These are phyloP conservation scores for Sebastiscus albofasciatus DNA, from an alignment of 2,797 vertebrate species.

Conservation along the genomic window DNA sequence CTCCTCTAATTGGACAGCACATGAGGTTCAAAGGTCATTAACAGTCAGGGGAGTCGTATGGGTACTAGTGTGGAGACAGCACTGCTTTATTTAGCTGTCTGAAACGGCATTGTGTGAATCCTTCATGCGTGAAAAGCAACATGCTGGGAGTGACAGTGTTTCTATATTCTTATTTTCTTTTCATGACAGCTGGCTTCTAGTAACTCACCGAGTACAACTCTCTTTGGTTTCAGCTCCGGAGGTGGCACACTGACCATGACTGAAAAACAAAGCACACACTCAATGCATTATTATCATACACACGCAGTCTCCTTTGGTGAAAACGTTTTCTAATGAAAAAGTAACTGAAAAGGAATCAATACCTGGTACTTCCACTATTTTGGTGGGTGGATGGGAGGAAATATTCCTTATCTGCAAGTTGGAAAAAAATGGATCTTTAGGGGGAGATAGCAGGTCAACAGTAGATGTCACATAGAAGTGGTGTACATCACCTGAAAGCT, in stretches of 20 bases:
- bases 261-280: slow-evolving; percentile 36
- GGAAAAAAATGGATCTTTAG: neutral
- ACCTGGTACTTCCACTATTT: slow-evolving; percentile 77
- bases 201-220: slow-evolving; percentile 73
- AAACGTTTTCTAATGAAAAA: neutral
- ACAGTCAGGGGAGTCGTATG: slow-evolving; percentile 20
- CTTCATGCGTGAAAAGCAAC: slow-evolving; percentile 34
- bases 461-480: too few relatives aligned
- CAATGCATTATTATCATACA: neutral
- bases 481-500: too few relatives aligned
- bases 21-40: slow-evolving; percentile 50
- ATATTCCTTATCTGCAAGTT: slow-evolving; percentile 69
- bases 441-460: too few relatives aligned
- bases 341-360: neutral
- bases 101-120: neutral
- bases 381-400: slow-evolving; percentile 58
- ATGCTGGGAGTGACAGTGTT: slow-evolving; percentile 18
- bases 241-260: slow-evolving; percentile 50
- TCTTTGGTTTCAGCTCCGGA: slow-evolving; percentile 74
- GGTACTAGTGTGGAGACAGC: neutral
- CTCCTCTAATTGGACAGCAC: slow-evolving; percentile 79
- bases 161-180: neutral
- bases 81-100: neutral
- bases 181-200: too few relatives aligned
- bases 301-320: neutral